Evolutionary conservation across 2,113 vertebrate genomes (phyloP), one percentile per base, ranked within the genome.

Genomic region (Engystomops pustulosus): DNA sequence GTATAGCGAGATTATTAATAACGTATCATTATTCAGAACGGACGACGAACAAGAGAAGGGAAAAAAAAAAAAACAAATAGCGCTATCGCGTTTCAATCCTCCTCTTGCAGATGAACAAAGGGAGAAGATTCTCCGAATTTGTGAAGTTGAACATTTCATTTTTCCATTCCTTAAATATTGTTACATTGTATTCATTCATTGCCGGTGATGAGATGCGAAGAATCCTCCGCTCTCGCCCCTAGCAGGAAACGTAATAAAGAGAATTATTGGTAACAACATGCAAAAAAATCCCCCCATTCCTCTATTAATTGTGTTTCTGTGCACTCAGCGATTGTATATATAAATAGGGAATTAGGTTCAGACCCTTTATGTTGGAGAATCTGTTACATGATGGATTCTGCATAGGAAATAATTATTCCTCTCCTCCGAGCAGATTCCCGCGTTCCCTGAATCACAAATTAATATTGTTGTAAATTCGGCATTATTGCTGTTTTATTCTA

Each of bases 1-100:
- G 91, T 91, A 88, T 91, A 93, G 88, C 91, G 93, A 90, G 92
- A 94, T 94, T 94, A 95, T 94, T 94, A 94, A 94, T 94, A 95
- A 93, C 93, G 91, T 88, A 91, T 94, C 94, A 94, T 94, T 95
- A 94, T 86, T 87, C 91, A 86, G 87, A 86, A 87, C 86, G 88
- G 87, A 87, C 91, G 93, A 87, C 85, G 90, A 93, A 87, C 84
- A 88, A 85, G 93, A 36, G 89, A 10, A 2, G 7, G 8, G 3
- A 47, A 45, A 67, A 47, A 91, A 89, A 91, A 92, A 94, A 74
- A 72, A 60, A 71, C 45, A 71, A 71, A 82, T 72, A 58, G 14
- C 47, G 36, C 65, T 70, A 68, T 81, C 65, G 47, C 32, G 23
- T 71, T 70, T 71, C 79, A 81, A 34, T 80, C 34, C 49, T 58